These are phyloP conservation scores for Netelia virgata DNA, from an alignment of 2,888 invertebrate genomes.

Conservation along the genomic window DNA sequence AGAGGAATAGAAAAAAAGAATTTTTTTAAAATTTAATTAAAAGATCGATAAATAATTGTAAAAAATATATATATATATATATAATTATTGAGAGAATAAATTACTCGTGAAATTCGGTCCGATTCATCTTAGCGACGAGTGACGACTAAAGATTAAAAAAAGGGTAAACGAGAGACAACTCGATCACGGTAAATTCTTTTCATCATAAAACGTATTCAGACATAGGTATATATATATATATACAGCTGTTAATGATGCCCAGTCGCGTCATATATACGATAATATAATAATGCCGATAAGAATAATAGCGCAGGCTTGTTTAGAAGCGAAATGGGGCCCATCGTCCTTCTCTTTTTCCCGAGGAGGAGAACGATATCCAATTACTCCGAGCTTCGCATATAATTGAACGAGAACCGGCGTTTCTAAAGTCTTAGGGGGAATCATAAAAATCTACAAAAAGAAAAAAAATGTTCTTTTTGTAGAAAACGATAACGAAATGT, in stretches of 20 bases:
- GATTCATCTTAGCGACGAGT: constrained; percentile 1
- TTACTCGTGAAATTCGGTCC: neutral
- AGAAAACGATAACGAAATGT: neutral
- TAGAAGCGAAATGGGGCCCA: too few species aligned
- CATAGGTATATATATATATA: neutral
- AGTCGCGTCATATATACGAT: too few species aligned
- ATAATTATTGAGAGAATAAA: neutral
- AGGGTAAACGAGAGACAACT: neutral
- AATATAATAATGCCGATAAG: too few species aligned
- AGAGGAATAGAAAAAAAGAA: neutral
- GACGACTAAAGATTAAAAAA: neutral
- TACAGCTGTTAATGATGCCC: neutral
- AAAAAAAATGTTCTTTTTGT: neutral
- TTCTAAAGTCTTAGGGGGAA: constrained; percentile 1
- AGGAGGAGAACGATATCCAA: neutral
- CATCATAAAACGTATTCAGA: neutral
- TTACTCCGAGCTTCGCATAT: constrained; percentile 12
- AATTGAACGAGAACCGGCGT: constrained; percentile 21
- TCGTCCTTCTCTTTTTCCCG: constrained; percentile 7
- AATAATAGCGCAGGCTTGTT: too few species aligned
- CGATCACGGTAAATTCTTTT: neutral
- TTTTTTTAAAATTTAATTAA: neutral
- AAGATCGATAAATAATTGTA: too few species aligned
- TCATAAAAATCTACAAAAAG: constrained; percentile 3
- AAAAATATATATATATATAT: too few species aligned